Percentiles rank a stretch among this genome's conserved stretches.
These are phyloP conservation scores for Flabesymbios commensalis DNA, from an alignment of 2,888 invertebrate genomes.

Conservation along the genomic window DNA sequence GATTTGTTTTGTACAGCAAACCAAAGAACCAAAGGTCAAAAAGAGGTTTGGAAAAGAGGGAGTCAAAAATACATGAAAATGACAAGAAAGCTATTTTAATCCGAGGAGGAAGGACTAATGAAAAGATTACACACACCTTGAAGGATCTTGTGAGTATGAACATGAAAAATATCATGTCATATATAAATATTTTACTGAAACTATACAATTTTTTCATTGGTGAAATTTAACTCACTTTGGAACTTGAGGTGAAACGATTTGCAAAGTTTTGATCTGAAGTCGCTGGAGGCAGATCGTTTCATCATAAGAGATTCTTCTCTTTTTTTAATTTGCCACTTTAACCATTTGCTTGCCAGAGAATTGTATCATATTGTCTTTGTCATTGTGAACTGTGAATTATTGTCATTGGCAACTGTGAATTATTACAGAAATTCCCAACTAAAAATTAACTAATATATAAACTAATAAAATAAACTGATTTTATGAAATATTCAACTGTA, in stretches of 20 bases:
- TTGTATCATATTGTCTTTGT: not conserved
- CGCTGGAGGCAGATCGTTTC: too few species aligned
- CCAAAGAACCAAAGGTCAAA: conserved; percentile 88
- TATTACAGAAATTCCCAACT: too few species aligned
- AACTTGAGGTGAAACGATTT: too few species aligned
- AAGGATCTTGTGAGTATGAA: conserved; percentile 75
- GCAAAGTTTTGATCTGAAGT: not conserved
- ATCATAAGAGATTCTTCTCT: too few species aligned
- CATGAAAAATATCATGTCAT: not conserved
- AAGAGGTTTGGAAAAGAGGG: conserved; percentile 77
- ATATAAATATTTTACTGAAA: not conserved
- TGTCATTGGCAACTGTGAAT: too few species aligned
- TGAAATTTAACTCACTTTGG: not conserved
- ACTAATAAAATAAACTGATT: too few species aligned
- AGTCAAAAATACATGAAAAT: conserved; percentile 87
- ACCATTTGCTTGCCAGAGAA: not conserved
- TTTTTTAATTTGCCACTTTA: not conserved
- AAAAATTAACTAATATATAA: too few species aligned
- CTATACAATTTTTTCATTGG: not conserved
- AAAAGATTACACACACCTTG: conserved; percentile 71
- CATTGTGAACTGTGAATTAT: not conserved
- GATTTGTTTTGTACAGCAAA: conserved; percentile 66
- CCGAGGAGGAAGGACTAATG: conserved; percentile 75
- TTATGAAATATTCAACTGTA: too few species aligned
- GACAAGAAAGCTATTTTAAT: conserved; percentile 82